Evolutionary conservation across 2,888 invertebrate species (phyloP).

Genomic region (Stenchaetothrips biformis): DNA sequence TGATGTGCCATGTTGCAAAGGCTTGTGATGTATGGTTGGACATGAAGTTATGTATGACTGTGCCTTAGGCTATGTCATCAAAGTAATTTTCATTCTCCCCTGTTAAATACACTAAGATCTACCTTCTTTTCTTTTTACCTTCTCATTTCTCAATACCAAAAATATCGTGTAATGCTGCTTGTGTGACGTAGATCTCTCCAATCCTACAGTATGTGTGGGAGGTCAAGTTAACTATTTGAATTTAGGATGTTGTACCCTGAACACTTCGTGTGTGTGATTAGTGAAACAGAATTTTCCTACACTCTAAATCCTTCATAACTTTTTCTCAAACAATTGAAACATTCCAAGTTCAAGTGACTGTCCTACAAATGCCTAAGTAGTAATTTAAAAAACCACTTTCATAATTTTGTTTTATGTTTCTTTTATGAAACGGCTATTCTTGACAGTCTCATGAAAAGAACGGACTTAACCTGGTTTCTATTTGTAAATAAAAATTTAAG

Average conservation of each 20-base stretch:
- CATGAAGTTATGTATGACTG: conserved; percentile 2
- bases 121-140: neutral
- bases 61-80: conserved; percentile 15
- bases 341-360: conserved; percentile 11
- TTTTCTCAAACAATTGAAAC: conserved; percentile 8
- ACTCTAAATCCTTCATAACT: neutral
- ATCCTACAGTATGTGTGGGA: neutral
- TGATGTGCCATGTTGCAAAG: conserved; percentile 18
- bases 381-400: too few species aligned
- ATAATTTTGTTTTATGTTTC: too few species aligned
- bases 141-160: neutral
- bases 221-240: neutral
- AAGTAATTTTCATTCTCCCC: neutral
- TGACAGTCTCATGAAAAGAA: too few species aligned
- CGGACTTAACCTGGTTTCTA: too few species aligned
- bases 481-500: too few species aligned
- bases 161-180: neutral
- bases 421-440: too few species aligned
- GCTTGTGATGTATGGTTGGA: conserved; percentile 21
- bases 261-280: neutral
- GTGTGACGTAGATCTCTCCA: neutral
- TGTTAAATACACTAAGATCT: neutral
- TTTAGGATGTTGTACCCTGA: too few species aligned
- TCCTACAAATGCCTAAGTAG: neutral
- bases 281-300: neutral